These are phyloP conservation scores for Carcinoscorpius rotundicauda DNA, from an alignment of 1,140 invertebrate genomes.

Conservation along the genomic window DNA sequence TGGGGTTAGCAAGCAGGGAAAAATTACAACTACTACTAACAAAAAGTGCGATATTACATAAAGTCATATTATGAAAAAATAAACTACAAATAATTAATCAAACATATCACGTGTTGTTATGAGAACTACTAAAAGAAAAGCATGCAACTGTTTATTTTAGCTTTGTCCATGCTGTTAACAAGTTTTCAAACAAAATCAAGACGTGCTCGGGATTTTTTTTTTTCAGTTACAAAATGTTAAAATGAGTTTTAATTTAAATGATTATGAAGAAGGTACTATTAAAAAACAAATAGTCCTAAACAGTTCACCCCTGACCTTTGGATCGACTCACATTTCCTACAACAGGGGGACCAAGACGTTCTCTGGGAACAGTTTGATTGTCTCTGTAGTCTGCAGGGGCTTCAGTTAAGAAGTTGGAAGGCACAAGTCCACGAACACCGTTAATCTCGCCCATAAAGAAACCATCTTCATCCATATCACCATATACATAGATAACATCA, in stretches of 20 bases:
- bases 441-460: conserved; percentile 86
- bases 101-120: neutral
- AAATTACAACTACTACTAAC: neutral
- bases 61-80: neutral
- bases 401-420: conserved; percentile 90
- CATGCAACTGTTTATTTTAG: neutral
- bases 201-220: neutral
- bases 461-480: conserved; percentile 95
- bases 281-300: conserved; percentile 9
- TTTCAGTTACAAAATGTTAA: neutral
- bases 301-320: conserved; percentile 19
- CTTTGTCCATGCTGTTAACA: neutral
- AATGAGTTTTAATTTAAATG: neutral
- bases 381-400: conserved; percentile 41
- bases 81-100: neutral
- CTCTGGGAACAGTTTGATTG: conserved; percentile 24
- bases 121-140: neutral
- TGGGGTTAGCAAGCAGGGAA: neutral
- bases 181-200: neutral
- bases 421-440: conserved; percentile 78
- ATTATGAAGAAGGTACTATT: neutral
- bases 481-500: conserved; percentile 88
- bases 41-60: neutral
- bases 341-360: conserved; percentile 1
- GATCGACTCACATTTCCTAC: conserved; percentile 3